Evolutionary conservation across 2,113 vertebrate genomes (phyloP), one percentile per base, ranked within the genome.

Genomic region (Oryzias celebensis): DNA sequence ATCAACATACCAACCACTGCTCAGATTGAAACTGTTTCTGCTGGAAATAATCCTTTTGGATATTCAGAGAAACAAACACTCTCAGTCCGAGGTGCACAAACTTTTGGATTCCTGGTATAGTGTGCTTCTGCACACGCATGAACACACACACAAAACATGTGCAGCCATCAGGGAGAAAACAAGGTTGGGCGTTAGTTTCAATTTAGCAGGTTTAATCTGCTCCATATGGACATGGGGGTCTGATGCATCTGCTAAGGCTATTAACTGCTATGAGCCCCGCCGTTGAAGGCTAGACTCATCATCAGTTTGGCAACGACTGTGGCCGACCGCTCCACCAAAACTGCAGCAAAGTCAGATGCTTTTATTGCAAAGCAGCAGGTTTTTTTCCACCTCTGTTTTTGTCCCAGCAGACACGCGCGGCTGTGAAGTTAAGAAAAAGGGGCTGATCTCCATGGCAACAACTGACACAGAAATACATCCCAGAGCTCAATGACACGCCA

Each of bases 191-290:
- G 54, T 76, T 78, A 73, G 55, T 58, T 62, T 83, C 62, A 81
- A 77, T 85, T 70, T 71, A 79, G 60, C 70, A 67, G 58, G 58
- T 83, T 80, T 88, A 89, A 92, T 92, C 87, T 82, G 67, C 65
- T 80, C 87, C 88, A 89, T 90, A 89, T 90, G 86, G 81, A 49
- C 75, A 60, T 42, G 67, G 55, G 36, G 65, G 78, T 68, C 78
- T 83, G 73, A 80, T 80, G 73, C 86, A 87, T 82, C 86, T 81
- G 85, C 83, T 86, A 85, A 88, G 76, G 73, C 83, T 88, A 82
- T 91, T 85, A 91, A 77, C 71, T 4, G 43, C 79, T 69, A 83
- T 75, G 81, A 86, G 79, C 86, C 73, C 63, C 62, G 76, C 82
- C 77, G 82, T 73, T 69, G 61, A 74, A 65, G 43, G 51, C 73